Percentiles rank a stretch among this genome's conserved stretches.
Conservation (phyloP, 2,888 invertebrate genomes). For the Tridacna gigas region DNA sequence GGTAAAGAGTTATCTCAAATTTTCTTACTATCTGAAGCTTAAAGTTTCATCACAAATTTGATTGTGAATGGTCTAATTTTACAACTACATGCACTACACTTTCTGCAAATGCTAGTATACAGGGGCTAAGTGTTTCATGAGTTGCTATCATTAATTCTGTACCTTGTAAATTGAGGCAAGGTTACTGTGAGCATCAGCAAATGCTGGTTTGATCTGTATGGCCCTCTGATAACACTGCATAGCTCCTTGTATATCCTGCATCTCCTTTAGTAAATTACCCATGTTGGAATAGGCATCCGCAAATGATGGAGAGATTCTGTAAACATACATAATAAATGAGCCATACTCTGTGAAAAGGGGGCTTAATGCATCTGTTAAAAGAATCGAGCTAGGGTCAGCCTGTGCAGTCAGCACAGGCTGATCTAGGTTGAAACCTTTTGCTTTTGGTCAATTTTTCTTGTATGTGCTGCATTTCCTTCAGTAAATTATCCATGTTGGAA, state of each 20-base stretch:
- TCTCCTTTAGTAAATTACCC: constrained; percentile 99
- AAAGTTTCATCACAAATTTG: no score
- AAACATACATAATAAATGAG: no score
- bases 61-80: no score
- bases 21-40: no score
- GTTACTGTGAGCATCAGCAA: constrained; percentile 99
- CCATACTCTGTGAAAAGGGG: no score
- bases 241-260: constrained; percentile 98
- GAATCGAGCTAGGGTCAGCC: constrained; percentile 98
- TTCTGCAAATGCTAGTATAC: no score
- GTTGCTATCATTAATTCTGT: no score
- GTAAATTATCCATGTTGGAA: constrained; percentile 99
- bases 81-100: no score
- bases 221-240: constrained; percentile 98
- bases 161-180: constrained; percentile 98
- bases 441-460: constrained; percentile 96
- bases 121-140: no score
- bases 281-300: constrained; percentile 99
- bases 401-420: constrained; percentile 99
- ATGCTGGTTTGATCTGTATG: constrained; percentile 98
- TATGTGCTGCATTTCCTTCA: constrained; percentile 99
- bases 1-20: no score
- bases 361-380: no score
- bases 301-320: constrained; percentile 97
- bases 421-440: constrained; percentile 99